A percentile compares a stretch with the other conserved stretches of the same genome.
phyloP scores from a whole-genome alignment of 2,888 invertebrate species.

The Thymelicus sylvestris region DNA sequence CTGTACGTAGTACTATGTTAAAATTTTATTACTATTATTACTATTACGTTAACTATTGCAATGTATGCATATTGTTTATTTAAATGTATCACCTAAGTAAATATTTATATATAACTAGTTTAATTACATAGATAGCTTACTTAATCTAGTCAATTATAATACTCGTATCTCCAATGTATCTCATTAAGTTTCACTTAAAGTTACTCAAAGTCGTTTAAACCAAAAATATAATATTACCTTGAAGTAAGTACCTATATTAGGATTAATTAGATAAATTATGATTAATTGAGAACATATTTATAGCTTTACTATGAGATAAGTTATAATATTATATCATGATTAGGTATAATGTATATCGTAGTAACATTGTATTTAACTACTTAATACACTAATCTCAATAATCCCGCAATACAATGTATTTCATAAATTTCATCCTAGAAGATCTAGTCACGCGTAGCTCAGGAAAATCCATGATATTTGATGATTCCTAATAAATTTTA shows the following conservation, averaged over 20 bases:
- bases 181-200: not conserved
- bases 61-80: not conserved
- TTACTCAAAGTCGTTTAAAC: too few species aligned
- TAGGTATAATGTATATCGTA: constrained; percentile 2
- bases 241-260: too few species aligned
- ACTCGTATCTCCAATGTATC: constrained; percentile 49
- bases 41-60: not conserved
- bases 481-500: constrained; percentile 9
- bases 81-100: not conserved
- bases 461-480: constrained; percentile 14
- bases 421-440: not conserved
- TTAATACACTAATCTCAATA: not conserved
- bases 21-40: not conserved
- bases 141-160: constrained; percentile 81
- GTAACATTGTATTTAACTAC: not conserved
- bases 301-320: constrained; percentile 2
- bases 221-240: too few species aligned
- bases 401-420: constrained; percentile 3
- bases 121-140: constrained; percentile 47
- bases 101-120: not conserved
- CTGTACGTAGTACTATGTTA: not conserved
- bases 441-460: constrained; percentile 4
- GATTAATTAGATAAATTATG: not conserved
- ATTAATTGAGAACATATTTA: not conserved
- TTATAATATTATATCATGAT: not conserved